phyloP scores from a whole-genome alignment of 2,113 vertebrate species.

The Typhlomys cinereus region DNA sequence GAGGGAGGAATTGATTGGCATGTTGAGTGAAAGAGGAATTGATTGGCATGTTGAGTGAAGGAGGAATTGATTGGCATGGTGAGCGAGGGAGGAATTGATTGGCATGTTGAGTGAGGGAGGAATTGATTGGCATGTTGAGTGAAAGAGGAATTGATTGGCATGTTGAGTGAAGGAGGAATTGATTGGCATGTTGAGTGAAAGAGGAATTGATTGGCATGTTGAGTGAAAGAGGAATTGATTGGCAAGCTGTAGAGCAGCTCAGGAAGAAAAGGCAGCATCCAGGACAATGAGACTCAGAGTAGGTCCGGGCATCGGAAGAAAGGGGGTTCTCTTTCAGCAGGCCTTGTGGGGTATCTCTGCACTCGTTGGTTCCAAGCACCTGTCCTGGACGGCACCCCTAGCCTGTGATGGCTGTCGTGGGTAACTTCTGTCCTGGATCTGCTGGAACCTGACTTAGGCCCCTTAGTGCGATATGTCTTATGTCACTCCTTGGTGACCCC shows the following conservation, averaged over 20 bases:
- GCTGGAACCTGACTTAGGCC: background rate
- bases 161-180: background rate
- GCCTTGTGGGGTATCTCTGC: background rate
- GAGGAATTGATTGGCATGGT: background rate
- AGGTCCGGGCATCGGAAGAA: background rate
- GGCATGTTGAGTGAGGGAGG: background rate
- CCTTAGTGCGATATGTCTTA: background rate
- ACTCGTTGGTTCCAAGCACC: background rate
- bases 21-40: too few relatives aligned
- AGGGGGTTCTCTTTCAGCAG: background rate
- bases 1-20: background rate
- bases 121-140: background rate
- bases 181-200: background rate
- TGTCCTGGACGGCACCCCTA: background rate
- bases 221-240: background rate
- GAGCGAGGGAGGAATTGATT: too few relatives aligned
- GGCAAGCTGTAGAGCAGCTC: background rate
- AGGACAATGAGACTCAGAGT: background rate
- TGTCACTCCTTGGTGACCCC: background rate
- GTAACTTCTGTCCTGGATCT: background rate
- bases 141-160: too few relatives aligned
- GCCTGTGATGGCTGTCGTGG: background rate
- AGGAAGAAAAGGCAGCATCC: background rate
- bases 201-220: too few relatives aligned
- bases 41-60: background rate